Evolutionary conservation across 2,113 vertebrate genomes (phyloP).

Genomic region (Gymnorhina tibicen): DNA sequence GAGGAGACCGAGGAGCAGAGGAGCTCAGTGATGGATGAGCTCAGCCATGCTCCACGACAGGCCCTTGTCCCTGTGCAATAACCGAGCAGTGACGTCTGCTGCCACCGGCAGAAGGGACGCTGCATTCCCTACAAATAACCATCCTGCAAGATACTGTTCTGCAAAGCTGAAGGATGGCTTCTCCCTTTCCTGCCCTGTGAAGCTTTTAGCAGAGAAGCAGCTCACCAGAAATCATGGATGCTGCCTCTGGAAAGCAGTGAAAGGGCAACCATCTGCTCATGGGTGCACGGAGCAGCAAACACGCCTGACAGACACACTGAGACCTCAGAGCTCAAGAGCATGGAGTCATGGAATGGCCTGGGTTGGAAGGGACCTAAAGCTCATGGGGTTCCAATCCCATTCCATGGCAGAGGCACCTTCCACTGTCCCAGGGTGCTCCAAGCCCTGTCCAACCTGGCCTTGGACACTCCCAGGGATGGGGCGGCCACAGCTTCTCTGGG

Average conservation of each 20-base stretch:
- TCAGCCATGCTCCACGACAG: background rate
- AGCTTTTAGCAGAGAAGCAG: background rate
- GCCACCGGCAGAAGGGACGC: background rate
- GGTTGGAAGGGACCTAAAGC: background rate
- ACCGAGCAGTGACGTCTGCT: background rate
- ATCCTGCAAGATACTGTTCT: background rate
- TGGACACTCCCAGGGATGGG: background rate
- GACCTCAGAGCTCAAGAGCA: background rate
- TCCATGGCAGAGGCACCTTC: background rate
- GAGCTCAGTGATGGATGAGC: slow-evolving; percentile 26
- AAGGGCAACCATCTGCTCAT: background rate
- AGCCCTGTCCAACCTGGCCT: background rate
- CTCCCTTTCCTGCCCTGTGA: background rate
- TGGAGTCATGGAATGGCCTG: background rate
- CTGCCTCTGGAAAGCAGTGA: background rate
- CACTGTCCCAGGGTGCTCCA: background rate
- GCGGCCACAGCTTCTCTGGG: background rate
- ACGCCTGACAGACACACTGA: rapidly evolving
- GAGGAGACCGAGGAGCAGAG: background rate
- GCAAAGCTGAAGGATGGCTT: background rate
- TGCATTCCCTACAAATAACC: background rate
- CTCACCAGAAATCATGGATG: background rate
- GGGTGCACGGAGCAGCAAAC: rapidly evolving
- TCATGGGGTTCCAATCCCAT: background rate
- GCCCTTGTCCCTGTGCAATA: background rate